These are phyloP conservation scores for Meghimatium bilineatum DNA, from an alignment of 2,888 invertebrate species.

Conservation along the genomic window DNA sequence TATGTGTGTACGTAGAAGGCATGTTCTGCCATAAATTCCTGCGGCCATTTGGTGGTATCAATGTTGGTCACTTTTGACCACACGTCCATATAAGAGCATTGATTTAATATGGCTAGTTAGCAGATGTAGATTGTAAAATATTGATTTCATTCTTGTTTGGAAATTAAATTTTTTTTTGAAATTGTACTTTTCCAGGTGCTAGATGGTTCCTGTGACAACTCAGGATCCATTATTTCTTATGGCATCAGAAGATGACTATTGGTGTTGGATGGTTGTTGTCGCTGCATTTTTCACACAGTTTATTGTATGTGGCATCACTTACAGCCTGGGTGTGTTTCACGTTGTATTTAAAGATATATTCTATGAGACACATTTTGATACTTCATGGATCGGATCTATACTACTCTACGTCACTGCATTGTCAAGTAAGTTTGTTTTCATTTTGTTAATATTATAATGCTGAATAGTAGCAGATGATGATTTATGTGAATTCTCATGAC, in stretches of 20 bases:
- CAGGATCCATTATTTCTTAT: conserved; percentile 53
- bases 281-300: conserved; percentile 72
- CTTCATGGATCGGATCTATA: conserved; percentile 70
- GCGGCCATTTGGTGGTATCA: too few relatives aligned
- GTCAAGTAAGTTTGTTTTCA: conserved; percentile 62
- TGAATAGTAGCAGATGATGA: too few relatives aligned
- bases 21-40: too few relatives aligned
- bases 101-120: neutral
- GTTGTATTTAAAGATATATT: conserved; percentile 69
- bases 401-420: conserved; percentile 69
- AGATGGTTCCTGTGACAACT: conserved; percentile 64
- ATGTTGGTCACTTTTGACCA: too few relatives aligned
- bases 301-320: conserved; percentile 72
- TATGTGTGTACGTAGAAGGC: too few relatives aligned
- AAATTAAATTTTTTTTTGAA: neutral
- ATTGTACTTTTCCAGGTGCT: conserved; percentile 53
- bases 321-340: conserved; percentile 72
- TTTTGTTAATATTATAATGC: neutral
- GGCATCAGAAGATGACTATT: conserved; percentile 56
- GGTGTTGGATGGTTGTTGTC: conserved; percentile 68
- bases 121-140: neutral
- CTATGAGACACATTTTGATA: conserved; percentile 68
- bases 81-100: neutral
- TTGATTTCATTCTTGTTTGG: neutral
- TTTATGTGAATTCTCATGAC: too few relatives aligned